Percentiles rank a stretch among this genome's conserved stretches.
phyloP scores from a whole-genome alignment of 2,113 vertebrate species.

The Pogona vitticeps region DNA sequence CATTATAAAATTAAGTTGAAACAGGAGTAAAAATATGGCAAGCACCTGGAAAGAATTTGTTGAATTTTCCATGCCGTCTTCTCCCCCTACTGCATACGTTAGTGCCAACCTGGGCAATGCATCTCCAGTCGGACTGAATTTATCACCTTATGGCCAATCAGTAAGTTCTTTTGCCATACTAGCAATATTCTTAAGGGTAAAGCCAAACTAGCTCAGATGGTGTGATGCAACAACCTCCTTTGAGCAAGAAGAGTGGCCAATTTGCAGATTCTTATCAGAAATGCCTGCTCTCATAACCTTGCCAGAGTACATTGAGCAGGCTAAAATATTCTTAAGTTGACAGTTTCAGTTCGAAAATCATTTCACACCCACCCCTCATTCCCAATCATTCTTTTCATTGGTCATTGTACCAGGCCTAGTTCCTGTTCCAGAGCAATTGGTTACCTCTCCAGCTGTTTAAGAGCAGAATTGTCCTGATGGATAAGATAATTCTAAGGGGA shows the following conservation, averaged over 20 bases:
- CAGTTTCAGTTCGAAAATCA: conserved; percentile 39
- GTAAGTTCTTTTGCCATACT: conserved; percentile 77
- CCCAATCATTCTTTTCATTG: conserved; percentile 25
- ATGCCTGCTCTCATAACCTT: conserved; percentile 16
- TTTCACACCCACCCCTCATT: conserved; percentile 38
- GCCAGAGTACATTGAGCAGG: conserved; percentile 18
- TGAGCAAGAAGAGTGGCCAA: conserved; percentile 30
- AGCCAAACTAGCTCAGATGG: conserved; percentile 3
- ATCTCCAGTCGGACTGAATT: conserved; percentile 80
- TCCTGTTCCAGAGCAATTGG: conserved; percentile 6
- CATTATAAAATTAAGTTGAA: conserved; percentile 46
- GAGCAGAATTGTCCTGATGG: not conserved
- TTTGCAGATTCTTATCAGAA: conserved; percentile 28
- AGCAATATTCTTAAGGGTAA: conserved; percentile 41
- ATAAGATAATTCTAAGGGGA: not conserved
- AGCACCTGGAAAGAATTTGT: conserved; percentile 84
- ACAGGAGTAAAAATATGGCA: conserved; percentile 75
- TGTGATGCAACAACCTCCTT: not conserved
- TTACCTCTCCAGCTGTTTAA: conserved; percentile 26
- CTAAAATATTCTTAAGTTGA: conserved; percentile 38
- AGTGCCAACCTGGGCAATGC: conserved; percentile 82
- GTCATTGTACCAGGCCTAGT: conserved; percentile 18
- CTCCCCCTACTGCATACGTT: conserved; percentile 79
- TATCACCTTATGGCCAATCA: conserved; percentile 81
- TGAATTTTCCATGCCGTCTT: conserved; percentile 79